A percentile compares a stretch with the other conserved stretches of the same genome.
These are phyloP conservation scores for Alces alces DNA, from an alignment of 2,113 vertebrate species.

Conservation along the genomic window DNA sequence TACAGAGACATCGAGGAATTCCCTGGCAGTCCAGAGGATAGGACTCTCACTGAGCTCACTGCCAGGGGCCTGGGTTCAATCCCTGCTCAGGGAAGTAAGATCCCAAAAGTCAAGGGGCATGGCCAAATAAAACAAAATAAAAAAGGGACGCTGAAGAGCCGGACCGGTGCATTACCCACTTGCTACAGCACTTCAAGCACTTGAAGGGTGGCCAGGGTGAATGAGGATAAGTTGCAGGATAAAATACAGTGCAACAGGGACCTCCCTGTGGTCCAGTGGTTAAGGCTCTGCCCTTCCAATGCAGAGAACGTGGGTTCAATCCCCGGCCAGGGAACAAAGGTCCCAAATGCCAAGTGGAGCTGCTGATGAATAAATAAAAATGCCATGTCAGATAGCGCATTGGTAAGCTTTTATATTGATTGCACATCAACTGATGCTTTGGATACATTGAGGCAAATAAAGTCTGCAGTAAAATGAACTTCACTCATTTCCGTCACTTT, in stretches of 20 bases:
- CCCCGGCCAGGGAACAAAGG: background rate
- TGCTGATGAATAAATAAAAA: background rate
- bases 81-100: background rate
- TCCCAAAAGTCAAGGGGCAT: background rate
- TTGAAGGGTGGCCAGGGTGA: fast-evolving
- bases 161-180: fast-evolving
- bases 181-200: no score
- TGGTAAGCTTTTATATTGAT: background rate
- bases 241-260: fast-evolving
- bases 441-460: background rate
- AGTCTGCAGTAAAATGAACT: background rate
- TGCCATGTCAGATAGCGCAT: fast-evolving
- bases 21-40: background rate
- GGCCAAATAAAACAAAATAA: background rate
- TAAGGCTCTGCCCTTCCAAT: background rate
- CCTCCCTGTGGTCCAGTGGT: background rate
- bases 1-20: background rate
- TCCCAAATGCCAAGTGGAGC: background rate
- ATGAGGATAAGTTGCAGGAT: fast-evolving
- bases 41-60: background rate
- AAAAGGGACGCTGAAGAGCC: background rate
- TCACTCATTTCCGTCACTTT: background rate
- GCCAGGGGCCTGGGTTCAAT: background rate
- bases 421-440: background rate
- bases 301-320: background rate